phyloP scores from a whole-genome alignment of 2,797 vertebrate species.

The Eutrigla gurnardus region DNA sequence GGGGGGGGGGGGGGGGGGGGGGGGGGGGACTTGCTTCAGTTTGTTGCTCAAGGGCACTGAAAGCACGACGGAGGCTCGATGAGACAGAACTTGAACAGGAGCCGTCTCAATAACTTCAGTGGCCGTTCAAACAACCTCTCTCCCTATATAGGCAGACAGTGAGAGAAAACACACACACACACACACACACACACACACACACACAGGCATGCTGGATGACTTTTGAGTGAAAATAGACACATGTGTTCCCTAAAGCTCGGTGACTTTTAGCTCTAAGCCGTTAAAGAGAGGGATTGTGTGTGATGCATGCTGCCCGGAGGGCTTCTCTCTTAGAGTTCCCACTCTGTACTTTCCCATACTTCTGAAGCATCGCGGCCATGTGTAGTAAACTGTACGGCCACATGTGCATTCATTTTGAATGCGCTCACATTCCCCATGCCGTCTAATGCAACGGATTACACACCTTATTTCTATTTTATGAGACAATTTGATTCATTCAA shows the following conservation, averaged over 20 bases:
- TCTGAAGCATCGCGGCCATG: constrained; percentile 30
- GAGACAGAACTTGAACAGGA: constrained; percentile 17
- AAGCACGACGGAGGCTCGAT: constrained; percentile 5
- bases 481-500: constrained; percentile 18
- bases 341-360: constrained; percentile 51
- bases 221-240: constrained; percentile 65
- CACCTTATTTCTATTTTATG: constrained; percentile 35
- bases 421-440: background rate
- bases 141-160: constrained; percentile 18
- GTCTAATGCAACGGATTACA: constrained; percentile 17
- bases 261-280: constrained; percentile 64
- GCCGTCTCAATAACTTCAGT: constrained; percentile 13
- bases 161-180: constrained; percentile 26
- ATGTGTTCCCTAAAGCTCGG: constrained; percentile 66
- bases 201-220: constrained; percentile 18
- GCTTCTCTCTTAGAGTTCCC: constrained; percentile 34
- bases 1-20: too few species aligned
- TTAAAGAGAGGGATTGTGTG: constrained; percentile 70
- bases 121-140: constrained; percentile 25
- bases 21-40: background rate
- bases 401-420: constrained; percentile 33
- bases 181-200: constrained; percentile 26
- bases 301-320: constrained; percentile 64
- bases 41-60: constrained; percentile 21
- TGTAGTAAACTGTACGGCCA: constrained; percentile 21